Evolutionary conservation across 2,113 vertebrate genomes (phyloP).

Genomic region (Zingel zingel): DNA sequence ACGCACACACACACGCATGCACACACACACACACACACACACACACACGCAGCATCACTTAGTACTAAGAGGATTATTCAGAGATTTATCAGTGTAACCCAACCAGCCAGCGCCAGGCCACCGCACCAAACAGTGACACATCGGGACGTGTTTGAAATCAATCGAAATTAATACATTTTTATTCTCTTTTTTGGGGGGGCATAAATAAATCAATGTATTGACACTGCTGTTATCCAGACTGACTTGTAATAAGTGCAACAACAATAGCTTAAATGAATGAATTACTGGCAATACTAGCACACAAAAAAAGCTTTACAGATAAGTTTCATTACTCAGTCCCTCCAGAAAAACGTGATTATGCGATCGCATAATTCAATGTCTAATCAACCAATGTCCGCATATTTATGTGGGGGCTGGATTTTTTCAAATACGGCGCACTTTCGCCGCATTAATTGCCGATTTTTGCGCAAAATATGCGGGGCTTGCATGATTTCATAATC

Average conservation of each 20-base stretch:
- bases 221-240: not conserved
- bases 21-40: slow-evolving; percentile 38
- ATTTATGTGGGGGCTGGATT: too few species aligned
- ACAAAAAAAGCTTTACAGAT: not conserved
- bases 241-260: not conserved
- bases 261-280: not conserved
- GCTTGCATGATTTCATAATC: too few species aligned
- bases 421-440: too few species aligned
- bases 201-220: not conserved
- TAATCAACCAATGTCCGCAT: too few species aligned
- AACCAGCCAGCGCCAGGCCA: not conserved
- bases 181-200: not conserved
- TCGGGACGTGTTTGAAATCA: not conserved
- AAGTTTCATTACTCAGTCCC: too few species aligned
- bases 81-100: slow-evolving; percentile 18
- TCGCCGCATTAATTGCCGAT: too few species aligned
- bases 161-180: not conserved
- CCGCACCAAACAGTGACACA: not conserved
- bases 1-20: slow-evolving; percentile 27
- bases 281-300: not conserved
- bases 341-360: too few species aligned
- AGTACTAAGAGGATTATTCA: slow-evolving; percentile 39
- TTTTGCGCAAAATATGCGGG: too few species aligned
- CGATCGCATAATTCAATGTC: too few species aligned
- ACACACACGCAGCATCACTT: not conserved